Conservation (phyloP, 2,888 invertebrate species). For the Nasonia oneida region DNA sequence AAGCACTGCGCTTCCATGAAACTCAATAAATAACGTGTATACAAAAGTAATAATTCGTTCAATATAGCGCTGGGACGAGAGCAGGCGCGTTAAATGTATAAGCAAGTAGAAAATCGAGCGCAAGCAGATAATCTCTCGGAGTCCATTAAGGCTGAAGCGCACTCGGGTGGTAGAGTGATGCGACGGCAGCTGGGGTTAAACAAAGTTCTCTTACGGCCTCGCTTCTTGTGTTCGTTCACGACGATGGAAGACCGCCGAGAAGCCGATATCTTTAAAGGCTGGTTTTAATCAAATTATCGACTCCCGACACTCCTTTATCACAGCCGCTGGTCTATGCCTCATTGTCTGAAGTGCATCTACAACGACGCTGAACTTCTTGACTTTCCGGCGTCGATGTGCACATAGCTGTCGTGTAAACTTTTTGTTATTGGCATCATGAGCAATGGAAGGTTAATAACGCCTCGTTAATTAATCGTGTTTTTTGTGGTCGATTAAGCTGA, state of each 20-base stretch:
- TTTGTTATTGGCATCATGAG: too few relatives aligned
- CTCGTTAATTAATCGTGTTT: too few relatives aligned
- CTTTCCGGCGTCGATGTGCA: background rate
- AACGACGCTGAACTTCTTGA: background rate
- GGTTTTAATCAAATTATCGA: slow-evolving; percentile 58
- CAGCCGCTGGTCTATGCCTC: background rate
- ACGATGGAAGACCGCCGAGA: background rate
- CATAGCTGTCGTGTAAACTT: background rate
- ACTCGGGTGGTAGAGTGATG: background rate
- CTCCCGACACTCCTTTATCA: slow-evolving; percentile 25
- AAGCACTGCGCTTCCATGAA: background rate
- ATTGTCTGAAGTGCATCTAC: slow-evolving; percentile 38
- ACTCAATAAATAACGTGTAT: slow-evolving; percentile 16
- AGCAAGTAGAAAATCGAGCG: slow-evolving; percentile 21
- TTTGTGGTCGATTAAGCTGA: background rate
- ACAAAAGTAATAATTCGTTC: slow-evolving; percentile 13
- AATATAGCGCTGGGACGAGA: background rate
- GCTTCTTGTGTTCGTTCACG: background rate
- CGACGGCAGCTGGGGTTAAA: slow-evolving; percentile 4
- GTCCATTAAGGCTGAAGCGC: slow-evolving; percentile 50
- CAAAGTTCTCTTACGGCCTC: slow-evolving; percentile 22
- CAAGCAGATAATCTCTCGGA: slow-evolving; percentile 39
- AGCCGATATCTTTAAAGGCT: slow-evolving; percentile 39
- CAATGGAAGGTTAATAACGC: too few relatives aligned
- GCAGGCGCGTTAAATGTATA: background rate